A percentile compares a stretch with the other conserved stretches of the same genome.
Evolutionary conservation across 2,888 invertebrate species (phyloP).

Genomic region (Eupithecia centaureata): DNA sequence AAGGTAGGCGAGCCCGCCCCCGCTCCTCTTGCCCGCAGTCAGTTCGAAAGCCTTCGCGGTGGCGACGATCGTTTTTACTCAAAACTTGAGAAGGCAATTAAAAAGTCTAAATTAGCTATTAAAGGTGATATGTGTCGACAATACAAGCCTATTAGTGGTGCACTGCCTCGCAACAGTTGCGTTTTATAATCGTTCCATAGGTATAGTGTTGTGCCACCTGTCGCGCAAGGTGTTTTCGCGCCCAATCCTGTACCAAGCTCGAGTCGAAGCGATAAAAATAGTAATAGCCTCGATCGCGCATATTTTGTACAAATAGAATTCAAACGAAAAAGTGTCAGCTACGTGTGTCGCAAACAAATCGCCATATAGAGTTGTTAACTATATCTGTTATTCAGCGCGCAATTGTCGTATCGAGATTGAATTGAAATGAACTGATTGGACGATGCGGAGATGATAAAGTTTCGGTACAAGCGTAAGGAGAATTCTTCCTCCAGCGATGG

Average conservation of each 20-base stretch:
- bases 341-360: conserved; percentile 79
- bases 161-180: conserved; percentile 59
- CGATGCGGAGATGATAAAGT: conserved; percentile 85
- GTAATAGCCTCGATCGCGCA: conserved; percentile 41
- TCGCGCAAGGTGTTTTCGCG: conserved; percentile 68
- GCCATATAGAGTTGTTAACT: conserved; percentile 66
- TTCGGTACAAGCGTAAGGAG: conserved; percentile 87
- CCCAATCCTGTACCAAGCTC: conserved; percentile 54
- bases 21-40: conserved; percentile 63
- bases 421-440: conserved; percentile 53
- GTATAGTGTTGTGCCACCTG: conserved; percentile 61
- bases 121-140: conserved; percentile 51
- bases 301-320: conserved; percentile 65
- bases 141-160: conserved; percentile 51
- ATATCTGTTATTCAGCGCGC: conserved; percentile 66
- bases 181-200: conserved; percentile 35
- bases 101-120: conserved; percentile 44
- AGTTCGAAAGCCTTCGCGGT: conserved; percentile 63
- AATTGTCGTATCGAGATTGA: conserved; percentile 70
- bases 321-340: conserved; percentile 67
- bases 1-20: conserved; percentile 69
- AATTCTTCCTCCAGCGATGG: conserved; percentile 66
- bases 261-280: conserved; percentile 41
- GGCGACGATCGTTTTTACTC: conserved; percentile 49
- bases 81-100: conserved; percentile 33